Evolutionary conservation across 1,140 invertebrate genomes (phyloP).

Genomic region (Drosophila oshimai): DNA sequence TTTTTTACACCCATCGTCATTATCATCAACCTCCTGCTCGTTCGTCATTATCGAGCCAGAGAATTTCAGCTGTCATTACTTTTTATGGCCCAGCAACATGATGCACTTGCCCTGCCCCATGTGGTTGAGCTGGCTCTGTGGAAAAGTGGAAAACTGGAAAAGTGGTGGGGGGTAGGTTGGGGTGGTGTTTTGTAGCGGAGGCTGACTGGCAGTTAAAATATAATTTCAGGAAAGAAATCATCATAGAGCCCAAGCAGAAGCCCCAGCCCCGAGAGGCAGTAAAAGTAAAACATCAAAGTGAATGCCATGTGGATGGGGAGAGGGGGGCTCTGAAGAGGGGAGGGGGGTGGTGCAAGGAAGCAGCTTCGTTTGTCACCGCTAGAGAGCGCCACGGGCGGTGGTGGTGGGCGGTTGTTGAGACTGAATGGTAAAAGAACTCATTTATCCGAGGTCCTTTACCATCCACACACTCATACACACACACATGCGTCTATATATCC

Average conservation of each 20-base stretch:
- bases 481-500: background rate
- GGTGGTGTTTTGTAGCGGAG: conserved; percentile 10
- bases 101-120: conserved; percentile 61
- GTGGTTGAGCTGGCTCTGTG: conserved; percentile 29
- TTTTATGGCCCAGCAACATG: conserved; percentile 71
- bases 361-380: conserved; percentile 25
- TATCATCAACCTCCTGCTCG: conserved; percentile 2
- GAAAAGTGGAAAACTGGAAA: background rate
- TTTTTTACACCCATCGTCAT: conserved; percentile 1
- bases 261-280: conserved; percentile 25
- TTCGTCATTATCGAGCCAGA: conserved; percentile 64
- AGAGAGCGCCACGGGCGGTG: conserved; percentile 10
- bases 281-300: conserved; percentile 74
- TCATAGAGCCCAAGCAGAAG: conserved; percentile 28
- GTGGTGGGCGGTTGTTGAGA: background rate
- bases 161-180: background rate
- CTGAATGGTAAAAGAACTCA: conserved; percentile 25
- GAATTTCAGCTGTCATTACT: conserved; percentile 71
- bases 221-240: conserved; percentile 66
- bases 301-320: conserved; percentile 32
- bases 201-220: conserved; percentile 63
- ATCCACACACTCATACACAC: background rate
- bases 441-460: conserved; percentile 29
- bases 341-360: conserved; percentile 11
- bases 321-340: background rate